A percentile compares a stretch with the other conserved stretches of the same genome.
Conservation (phyloP, 2,888 invertebrate species). For the Tetragonisca angustula region DNA sequence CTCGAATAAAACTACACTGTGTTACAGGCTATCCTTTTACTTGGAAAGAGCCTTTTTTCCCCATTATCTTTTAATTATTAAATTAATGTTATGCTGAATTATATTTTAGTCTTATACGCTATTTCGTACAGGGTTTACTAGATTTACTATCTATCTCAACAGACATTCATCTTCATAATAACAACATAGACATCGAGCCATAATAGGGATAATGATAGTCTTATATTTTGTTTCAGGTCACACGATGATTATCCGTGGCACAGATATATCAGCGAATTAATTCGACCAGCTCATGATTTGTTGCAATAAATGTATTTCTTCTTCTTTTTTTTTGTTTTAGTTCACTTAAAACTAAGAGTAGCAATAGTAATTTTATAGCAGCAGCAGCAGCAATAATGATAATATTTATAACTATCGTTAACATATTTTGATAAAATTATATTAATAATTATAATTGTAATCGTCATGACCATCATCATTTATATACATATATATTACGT, state of each 20-base stretch:
- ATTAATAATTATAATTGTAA: slow-evolving; percentile 76
- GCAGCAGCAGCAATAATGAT: slow-evolving; percentile 65
- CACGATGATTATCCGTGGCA: slow-evolving; percentile 40
- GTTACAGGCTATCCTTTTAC: slow-evolving; percentile 35
- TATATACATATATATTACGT: slow-evolving; percentile 72
- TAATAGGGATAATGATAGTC: slow-evolving; percentile 56
- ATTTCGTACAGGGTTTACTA: slow-evolving; percentile 48
- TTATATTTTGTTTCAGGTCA: slow-evolving; percentile 44
- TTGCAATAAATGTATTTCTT: slow-evolving; percentile 73
- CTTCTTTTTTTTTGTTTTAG: slow-evolving; percentile 54
- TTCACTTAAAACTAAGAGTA: slow-evolving; percentile 74
- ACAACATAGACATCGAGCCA: slow-evolving; percentile 63
- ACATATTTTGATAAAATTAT: slow-evolving; percentile 77
- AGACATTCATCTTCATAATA: slow-evolving; percentile 56
- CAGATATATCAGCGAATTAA: slow-evolving; percentile 55
- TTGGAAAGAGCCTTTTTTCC: slow-evolving; percentile 32
- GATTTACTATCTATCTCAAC: slow-evolving; percentile 57
- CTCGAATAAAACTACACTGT: slow-evolving; percentile 38
- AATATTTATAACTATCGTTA: slow-evolving; percentile 74
- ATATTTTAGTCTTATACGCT: slow-evolving; percentile 54
- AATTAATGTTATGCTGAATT: slow-evolving; percentile 52
- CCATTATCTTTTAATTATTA: slow-evolving; percentile 41
- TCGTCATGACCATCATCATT: slow-evolving; percentile 76
- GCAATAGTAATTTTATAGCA: slow-evolving; percentile 76
- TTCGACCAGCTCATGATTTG: slow-evolving; percentile 59